These are phyloP conservation scores for Oncorhynchus nerka DNA, from an alignment of 2,113 vertebrate species.

Conservation along the genomic window DNA sequence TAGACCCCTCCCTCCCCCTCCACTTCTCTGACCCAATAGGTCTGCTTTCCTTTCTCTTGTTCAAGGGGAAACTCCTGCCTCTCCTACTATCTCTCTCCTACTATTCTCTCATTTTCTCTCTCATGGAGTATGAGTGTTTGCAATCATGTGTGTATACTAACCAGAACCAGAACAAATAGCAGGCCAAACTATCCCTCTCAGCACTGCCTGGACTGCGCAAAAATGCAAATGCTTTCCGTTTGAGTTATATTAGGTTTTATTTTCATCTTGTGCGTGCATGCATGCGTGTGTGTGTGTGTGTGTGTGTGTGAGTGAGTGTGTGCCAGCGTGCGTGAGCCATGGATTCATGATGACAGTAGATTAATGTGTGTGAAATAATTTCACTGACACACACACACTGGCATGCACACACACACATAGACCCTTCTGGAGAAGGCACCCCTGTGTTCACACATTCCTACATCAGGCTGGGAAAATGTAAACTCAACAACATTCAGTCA, in stretches of 20 bases:
- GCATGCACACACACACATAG: neutral
- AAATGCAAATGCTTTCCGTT: too few species aligned
- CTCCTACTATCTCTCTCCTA: slow-evolving; percentile 1
- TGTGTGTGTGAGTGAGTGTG: neutral
- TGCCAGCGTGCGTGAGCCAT: slow-evolving; percentile 24
- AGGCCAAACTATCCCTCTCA: too few species aligned
- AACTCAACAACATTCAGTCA: slow-evolving; percentile 60
- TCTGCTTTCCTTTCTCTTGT: neutral
- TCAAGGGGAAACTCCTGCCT: neutral
- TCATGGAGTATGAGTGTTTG: neutral
- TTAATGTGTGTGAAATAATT: slow-evolving; percentile 16
- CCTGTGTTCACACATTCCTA: slow-evolving; percentile 49
- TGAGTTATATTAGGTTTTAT: too few species aligned
- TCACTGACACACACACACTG: neutral
- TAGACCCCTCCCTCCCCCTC: neutral
- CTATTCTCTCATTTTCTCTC: neutral
- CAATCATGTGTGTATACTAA: neutral
- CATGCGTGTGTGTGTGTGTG: neutral
- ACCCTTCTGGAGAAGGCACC: slow-evolving; percentile 25
- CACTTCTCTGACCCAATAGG: neutral
- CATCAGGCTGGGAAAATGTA: slow-evolving; percentile 49
- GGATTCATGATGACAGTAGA: slow-evolving; percentile 10
- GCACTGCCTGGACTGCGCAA: too few species aligned
- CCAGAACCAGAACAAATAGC: too few species aligned
- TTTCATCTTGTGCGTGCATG: too few species aligned